Conservation (phyloP, 2,888 invertebrate genomes). For the Chloroclysta siterata region DNA sequence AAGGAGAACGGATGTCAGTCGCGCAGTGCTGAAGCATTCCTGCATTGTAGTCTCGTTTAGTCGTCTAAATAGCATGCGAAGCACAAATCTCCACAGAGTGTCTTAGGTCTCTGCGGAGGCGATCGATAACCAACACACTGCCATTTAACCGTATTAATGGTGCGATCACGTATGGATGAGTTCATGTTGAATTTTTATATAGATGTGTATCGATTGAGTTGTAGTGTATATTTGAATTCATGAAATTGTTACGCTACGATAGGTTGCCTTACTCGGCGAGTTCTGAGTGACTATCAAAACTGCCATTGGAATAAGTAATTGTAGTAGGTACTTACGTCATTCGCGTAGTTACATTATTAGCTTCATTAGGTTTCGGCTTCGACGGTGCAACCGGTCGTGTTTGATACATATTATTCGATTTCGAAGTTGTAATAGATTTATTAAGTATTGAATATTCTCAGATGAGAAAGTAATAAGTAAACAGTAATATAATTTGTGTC, state of each 20-base stretch:
- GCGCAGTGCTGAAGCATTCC: conserved; percentile 14
- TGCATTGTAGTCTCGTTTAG: conserved; percentile 21
- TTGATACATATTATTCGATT: conserved; percentile 83
- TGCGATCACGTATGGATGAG: conserved; percentile 66
- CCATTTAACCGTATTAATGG: conserved; percentile 75
- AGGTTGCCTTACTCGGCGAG: conserved; percentile 69
- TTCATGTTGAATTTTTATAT: conserved; percentile 55
- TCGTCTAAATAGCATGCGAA: conserved; percentile 63
- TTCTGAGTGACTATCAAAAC: conserved; percentile 73
- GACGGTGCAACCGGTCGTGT: conserved; percentile 81
- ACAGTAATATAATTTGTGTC: conserved; percentile 84
- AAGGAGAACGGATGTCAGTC: neutral
- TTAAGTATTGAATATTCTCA: conserved; percentile 82
- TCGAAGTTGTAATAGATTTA: conserved; percentile 83
- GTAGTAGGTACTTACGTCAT: conserved; percentile 70
- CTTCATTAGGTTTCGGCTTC: conserved; percentile 74
- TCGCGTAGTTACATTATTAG: conserved; percentile 70
- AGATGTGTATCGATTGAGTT: conserved; percentile 26
- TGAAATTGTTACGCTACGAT: conserved; percentile 57
- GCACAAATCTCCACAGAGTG: conserved; percentile 80
- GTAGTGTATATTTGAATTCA: conserved; percentile 55
- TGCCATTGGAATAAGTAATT: conserved; percentile 82
- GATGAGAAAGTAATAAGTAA: conserved; percentile 77
- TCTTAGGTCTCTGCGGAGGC: conserved; percentile 66
- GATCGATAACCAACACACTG: conserved; percentile 77